Base-by-base conservation (phyloP, 1,140 invertebrate genomes). In the Dryas iulia region DNA sequence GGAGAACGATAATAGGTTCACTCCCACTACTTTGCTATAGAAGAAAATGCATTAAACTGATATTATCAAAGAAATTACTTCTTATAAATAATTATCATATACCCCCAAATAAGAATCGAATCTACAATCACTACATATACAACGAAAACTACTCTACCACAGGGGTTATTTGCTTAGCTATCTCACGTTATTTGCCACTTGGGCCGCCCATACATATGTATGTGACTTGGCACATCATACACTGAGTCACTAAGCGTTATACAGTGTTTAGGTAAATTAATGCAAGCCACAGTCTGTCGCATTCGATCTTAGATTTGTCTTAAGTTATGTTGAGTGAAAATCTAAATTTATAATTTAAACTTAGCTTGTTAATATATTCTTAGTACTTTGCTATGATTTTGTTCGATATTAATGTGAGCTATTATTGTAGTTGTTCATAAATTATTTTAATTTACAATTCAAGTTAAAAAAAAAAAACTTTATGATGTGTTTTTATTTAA, bases 231-330 rank as follows among this genome's bases (percentile, higher is more conserved):
- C 66, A 68, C 52, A 33, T 61, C 59, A 62, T 24, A 39, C 30
- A 31, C 52, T 68, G 66, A 56, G 61, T 68, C 59, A 69, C 59
- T 62, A 58, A 33, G 14, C 54, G 39, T 47, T 65, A 54, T 69
- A 61, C 47, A 62, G 24, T 18, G 30, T 47, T 62, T 58, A 14
- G 24, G 66, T 62, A 62, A 57, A 58, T 62, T 47, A 69, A 47
- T 62, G 54, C 59, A 47, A 58, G 62, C 31, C 25, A 35, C 56
- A 18, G 31, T 47, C 39, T 18, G 39, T 47, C 39, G 39, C 8
- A 21, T 47, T 47, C 7, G 39, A 47, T 47, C 18, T 18, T 47
- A 47, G 18, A 47, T 47, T 47, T 47, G 14, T n/a, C 33, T 6
- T n/a, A 4, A 14, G 31, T 33, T 33, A 35, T 35, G 33, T 35